Conservation (phyloP, 2,888 invertebrate species). For the Chelonus formosanus region DNA sequence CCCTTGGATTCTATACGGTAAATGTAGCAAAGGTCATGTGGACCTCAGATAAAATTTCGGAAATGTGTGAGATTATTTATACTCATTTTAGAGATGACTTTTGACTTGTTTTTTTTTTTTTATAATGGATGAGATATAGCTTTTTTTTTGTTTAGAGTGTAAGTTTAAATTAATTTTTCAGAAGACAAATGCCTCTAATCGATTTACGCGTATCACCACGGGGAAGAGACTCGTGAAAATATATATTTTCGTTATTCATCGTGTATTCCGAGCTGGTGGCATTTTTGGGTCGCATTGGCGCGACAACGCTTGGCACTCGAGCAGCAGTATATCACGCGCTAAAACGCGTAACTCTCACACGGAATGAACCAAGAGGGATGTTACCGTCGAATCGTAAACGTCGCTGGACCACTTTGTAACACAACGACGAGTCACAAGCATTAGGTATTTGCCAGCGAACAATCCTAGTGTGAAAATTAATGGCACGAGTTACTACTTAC, state of each 20-base stretch:
- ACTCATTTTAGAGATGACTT: neutral
- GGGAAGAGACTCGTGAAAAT: slow-evolving; percentile 1
- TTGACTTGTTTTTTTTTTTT: neutral
- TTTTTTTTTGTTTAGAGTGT: too few species aligned
- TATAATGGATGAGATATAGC: neutral
- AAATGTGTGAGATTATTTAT: too few species aligned
- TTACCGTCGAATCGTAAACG: slow-evolving; percentile 44
- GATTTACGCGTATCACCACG: slow-evolving; percentile 6
- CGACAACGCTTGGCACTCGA: slow-evolving; percentile 44
- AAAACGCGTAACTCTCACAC: slow-evolving; percentile 40
- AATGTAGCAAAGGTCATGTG: too few species aligned
- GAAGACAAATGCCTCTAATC: slow-evolving; percentile 1
- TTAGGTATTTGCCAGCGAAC: slow-evolving; percentile 7
- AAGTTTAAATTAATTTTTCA: slow-evolving; percentile 3
- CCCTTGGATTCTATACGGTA: too few species aligned
- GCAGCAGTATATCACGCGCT: slow-evolving; percentile 43
- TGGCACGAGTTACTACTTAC: slow-evolving; percentile 41
- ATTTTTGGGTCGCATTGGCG: slow-evolving; percentile 39
- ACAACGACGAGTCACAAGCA: slow-evolving; percentile 6
- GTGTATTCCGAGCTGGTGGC: slow-evolving; percentile 27
- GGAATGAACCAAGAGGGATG: slow-evolving; percentile 39
- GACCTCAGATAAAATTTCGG: too few species aligned
- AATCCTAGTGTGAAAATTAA: slow-evolving; percentile 42
- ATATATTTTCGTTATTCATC: slow-evolving; percentile 27
- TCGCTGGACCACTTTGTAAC: slow-evolving; percentile 42